Evolutionary conservation across 2,113 vertebrate genomes (phyloP).

Genomic region (Enhydra lutris): DNA sequence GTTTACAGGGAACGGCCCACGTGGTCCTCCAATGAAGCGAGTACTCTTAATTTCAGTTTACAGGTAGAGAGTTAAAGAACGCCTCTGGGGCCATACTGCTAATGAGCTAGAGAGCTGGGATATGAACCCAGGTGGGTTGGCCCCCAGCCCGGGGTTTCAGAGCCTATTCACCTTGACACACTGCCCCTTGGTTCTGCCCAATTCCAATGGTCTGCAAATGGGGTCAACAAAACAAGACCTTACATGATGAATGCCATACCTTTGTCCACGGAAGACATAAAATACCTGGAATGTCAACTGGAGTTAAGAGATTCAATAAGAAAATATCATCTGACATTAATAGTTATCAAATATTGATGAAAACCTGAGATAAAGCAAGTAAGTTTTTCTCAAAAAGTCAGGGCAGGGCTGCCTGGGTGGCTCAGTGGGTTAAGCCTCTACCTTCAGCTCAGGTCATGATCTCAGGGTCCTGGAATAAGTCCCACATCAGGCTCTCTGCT

Average conservation of each 20-base stretch:
- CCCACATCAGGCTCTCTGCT: background rate
- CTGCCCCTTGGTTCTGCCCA: background rate
- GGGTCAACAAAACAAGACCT: background rate
- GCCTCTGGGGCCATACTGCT: background rate
- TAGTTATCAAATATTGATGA: background rate
- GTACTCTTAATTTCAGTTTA: background rate
- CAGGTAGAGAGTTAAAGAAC: background rate
- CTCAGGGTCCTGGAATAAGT: no score
- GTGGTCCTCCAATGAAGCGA: background rate
- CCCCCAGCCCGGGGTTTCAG: background rate
- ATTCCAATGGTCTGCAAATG: background rate
- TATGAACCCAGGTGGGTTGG: background rate
- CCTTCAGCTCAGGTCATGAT: background rate
- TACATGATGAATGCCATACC: background rate
- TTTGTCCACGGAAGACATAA: background rate
- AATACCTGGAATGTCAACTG: background rate
- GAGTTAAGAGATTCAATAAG: background rate
- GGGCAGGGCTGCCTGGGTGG: background rate
- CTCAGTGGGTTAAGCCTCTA: background rate
- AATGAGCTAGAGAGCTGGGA: background rate
- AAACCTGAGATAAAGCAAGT: background rate
- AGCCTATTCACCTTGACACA: background rate
- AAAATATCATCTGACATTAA: background rate
- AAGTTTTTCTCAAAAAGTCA: background rate
- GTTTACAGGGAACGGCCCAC: background rate